Evolutionary conservation across 2,797 vertebrate genomes (phyloP).

Genomic region (Lacerta agilis): DNA sequence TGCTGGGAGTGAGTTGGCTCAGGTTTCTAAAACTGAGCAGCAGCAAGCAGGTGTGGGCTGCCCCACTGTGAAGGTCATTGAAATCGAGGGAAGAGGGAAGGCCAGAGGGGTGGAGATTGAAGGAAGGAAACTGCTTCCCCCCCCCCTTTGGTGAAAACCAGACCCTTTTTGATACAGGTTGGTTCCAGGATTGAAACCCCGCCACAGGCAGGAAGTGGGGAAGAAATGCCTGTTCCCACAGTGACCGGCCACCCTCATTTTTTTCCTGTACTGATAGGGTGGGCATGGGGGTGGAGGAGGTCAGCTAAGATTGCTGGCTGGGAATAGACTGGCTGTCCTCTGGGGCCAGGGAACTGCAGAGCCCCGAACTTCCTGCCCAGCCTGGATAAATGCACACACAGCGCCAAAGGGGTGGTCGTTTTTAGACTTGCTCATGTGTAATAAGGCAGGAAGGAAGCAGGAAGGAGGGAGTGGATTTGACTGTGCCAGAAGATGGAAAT

Average conservation of each 20-base stretch:
- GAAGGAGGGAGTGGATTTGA: neutral
- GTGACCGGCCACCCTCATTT: neutral
- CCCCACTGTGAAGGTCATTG: neutral
- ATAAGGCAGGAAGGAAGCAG: conserved; percentile 21
- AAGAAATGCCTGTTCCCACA: neutral
- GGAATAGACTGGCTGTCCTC: neutral
- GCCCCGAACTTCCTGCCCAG: conserved; percentile 13
- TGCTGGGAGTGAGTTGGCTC: neutral
- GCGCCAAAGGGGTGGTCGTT: neutral
- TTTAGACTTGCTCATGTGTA: conserved; percentile 6
- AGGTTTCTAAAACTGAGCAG: neutral
- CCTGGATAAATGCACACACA: neutral
- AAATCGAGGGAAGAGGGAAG: neutral
- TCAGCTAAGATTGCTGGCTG: neutral
- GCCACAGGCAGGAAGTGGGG: conserved; percentile 15
- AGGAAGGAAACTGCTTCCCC: conserved; percentile 32
- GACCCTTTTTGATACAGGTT: neutral
- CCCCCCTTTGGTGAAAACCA: neutral
- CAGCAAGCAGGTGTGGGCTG: conserved; percentile 20
- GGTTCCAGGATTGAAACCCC: conserved; percentile 5
- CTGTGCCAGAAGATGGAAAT: conserved; percentile 3
- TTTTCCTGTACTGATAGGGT: neutral
- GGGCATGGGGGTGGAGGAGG: too few relatives aligned
- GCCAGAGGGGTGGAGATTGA: conserved; percentile 19
- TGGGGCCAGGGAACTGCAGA: neutral